Evolutionary conservation across 2,113 vertebrate genomes (phyloP), one percentile per base, ranked within the genome.

Genomic region (Brachirus orientalis): DNA sequence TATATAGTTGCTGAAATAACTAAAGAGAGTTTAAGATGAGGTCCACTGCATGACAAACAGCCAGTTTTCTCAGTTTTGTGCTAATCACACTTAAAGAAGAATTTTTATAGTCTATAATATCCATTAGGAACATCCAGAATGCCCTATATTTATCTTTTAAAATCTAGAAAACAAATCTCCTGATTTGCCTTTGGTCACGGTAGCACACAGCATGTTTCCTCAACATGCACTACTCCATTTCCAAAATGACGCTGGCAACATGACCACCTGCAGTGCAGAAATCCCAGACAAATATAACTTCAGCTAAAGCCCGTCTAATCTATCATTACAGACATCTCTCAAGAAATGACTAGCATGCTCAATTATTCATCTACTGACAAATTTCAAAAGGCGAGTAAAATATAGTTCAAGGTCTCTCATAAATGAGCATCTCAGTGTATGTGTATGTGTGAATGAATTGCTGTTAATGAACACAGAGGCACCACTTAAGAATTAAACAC

Each of bases 251-350:
- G 63, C 61, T 66, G 71, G 54, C 64, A 67, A 75, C 71, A 72
- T 61, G 19, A 77, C 69, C 76, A 75, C 79, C 59, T 35, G 20
- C 80, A 9, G 60, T 44, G 72, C 37, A 77, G 66, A 80, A 86
- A 75, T 72, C 66, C 63, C 77, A 71, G 63, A 80, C 75, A 80
- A 71, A 82, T 80, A 65, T 63, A 73, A 86, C 85, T 82, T 81
- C 65, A 77, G 18, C 54, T 60, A 75, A 81, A 85, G 55, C 51
- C 48, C 47, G 67, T 83, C 80, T 84, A 80, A 77, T 87, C 72
- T 75, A 84, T 72, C 83, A 73, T 77, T 72, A 56, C 61, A 88
- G 77, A 77, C 51, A 72, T 72, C 60, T 61, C 64, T 65, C 48
- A 56, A 56, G 48, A 79, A 79, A 69, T 38, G 55, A 83, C 67